These are phyloP conservation scores for Pseudomyrmex concolor DNA, from an alignment of 1,140 invertebrate genomes.

Conservation along the genomic window DNA sequence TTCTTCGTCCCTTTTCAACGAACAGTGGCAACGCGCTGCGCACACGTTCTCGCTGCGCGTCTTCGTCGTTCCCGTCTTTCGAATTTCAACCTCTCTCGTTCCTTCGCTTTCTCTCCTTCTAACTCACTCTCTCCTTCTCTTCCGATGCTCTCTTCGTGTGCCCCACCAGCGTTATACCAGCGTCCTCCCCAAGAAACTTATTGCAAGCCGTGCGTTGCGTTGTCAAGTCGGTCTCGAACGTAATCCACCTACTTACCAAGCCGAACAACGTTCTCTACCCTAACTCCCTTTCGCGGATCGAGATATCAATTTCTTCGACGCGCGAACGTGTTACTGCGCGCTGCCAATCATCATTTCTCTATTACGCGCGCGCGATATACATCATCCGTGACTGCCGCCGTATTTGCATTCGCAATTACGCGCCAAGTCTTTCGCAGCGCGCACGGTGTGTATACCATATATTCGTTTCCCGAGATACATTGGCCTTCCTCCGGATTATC, in stretches of 20 bases:
- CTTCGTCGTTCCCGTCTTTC: slow-evolving; percentile 32
- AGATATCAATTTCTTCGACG: slow-evolving; percentile 68
- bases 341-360: slow-evolving; percentile 58
- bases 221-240: slow-evolving; percentile 77
- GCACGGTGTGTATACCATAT: neutral
- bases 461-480: slow-evolving; percentile 3
- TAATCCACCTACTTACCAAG: slow-evolving; percentile 77
- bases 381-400: slow-evolving; percentile 32
- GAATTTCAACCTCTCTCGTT: slow-evolving; percentile 16
- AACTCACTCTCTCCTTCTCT: slow-evolving; percentile 14
- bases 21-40: slow-evolving; percentile 76
- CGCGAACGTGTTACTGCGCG: slow-evolving; percentile 57
- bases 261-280: slow-evolving; percentile 4
- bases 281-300: slow-evolving; percentile 26
- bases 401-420: slow-evolving; percentile 57
- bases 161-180: slow-evolving; percentile 14
- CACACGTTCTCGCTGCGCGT: slow-evolving; percentile 45
- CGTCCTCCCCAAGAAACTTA: slow-evolving; percentile 54
- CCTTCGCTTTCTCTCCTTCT: slow-evolving; percentile 38
- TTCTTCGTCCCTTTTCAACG: slow-evolving; percentile 81
- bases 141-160: slow-evolving; percentile 6
- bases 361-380: slow-evolving; percentile 40
- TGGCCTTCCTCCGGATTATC: slow-evolving; percentile 29
- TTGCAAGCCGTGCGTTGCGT: slow-evolving; percentile 68
- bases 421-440: neutral